Percentiles rank a stretch among this genome's conserved stretches.
Evolutionary conservation across 2,113 vertebrate genomes (phyloP).

Genomic region (Sialia sialis): DNA sequence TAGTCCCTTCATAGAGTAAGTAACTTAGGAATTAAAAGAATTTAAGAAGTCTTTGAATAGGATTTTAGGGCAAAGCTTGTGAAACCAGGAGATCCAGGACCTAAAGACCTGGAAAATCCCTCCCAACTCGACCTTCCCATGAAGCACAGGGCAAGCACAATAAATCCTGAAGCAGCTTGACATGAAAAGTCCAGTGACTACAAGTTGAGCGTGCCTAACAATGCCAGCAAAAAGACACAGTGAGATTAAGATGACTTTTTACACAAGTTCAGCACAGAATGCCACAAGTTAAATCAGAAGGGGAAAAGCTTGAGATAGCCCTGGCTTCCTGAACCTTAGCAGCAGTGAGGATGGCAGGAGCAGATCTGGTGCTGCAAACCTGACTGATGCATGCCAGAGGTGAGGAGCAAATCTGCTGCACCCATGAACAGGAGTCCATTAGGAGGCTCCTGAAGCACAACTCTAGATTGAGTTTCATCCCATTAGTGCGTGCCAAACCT

Average conservation of each 20-base stretch:
- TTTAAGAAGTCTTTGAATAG: neutral
- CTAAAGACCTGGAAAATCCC: neutral
- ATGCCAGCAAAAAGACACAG: neutral
- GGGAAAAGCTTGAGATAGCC: neutral
- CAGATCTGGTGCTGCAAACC: neutral
- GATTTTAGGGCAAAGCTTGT: neutral
- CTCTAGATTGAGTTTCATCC: neutral
- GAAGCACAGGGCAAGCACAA: neutral
- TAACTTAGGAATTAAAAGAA: neutral
- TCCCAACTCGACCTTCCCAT: neutral
- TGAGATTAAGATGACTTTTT: neutral
- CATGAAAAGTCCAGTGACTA: neutral
- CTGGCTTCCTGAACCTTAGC: neutral
- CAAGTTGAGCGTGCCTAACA: neutral
- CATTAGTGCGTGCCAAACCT: neutral
- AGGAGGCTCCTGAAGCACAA: neutral
- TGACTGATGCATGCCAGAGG: neutral
- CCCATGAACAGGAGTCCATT: neutral
- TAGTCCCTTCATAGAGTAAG: neutral
- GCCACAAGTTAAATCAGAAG: neutral
- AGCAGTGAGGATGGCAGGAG: neutral
- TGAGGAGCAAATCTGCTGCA: neutral
- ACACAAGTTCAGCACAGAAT: neutral
- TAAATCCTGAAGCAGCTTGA: neutral
- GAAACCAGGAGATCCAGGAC: neutral